Evolutionary conservation across 2,113 vertebrate species (phyloP).

Genomic region (Tragelaphus scriptus): DNA sequence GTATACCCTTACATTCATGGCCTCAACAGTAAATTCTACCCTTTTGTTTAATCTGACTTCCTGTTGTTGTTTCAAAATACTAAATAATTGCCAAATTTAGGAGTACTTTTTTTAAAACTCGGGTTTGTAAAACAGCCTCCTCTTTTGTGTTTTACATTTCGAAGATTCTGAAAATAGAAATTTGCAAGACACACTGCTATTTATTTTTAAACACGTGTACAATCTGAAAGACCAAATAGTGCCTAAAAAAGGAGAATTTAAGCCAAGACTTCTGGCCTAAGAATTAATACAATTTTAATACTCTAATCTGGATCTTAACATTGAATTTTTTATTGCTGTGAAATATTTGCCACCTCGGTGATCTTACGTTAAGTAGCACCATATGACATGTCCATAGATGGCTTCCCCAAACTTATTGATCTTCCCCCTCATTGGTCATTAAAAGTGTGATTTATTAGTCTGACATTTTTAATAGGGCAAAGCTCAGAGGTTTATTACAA

Average conservation of each 20-base stretch:
- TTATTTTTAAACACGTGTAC: slow-evolving; percentile 29
- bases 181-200: background rate
- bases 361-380: slow-evolving; percentile 60
- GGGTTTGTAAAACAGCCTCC: background rate
- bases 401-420: slow-evolving; percentile 59
- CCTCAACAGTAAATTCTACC: slow-evolving; percentile 49
- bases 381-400: slow-evolving; percentile 60
- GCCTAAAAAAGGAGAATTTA: background rate
- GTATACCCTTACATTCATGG: slow-evolving; percentile 62
- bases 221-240: background rate
- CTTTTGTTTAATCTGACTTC: slow-evolving; percentile 59
- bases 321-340: slow-evolving; percentile 35
- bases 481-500: slow-evolving; percentile 60
- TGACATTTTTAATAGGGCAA: slow-evolving; percentile 73
- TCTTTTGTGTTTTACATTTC: background rate
- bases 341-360: slow-evolving; percentile 54
- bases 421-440: slow-evolving; percentile 45
- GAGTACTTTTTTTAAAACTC: background rate
- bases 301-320: background rate
- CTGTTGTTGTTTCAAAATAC: slow-evolving; percentile 36
- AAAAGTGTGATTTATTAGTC: slow-evolving; percentile 73
- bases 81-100: slow-evolving; percentile 21
- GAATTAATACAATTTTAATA: background rate
- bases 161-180: background rate
- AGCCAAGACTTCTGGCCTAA: slow-evolving; percentile 25